Conservation (phyloP, 2,113 vertebrate species). For the Carettochelys insculpta region DNA sequence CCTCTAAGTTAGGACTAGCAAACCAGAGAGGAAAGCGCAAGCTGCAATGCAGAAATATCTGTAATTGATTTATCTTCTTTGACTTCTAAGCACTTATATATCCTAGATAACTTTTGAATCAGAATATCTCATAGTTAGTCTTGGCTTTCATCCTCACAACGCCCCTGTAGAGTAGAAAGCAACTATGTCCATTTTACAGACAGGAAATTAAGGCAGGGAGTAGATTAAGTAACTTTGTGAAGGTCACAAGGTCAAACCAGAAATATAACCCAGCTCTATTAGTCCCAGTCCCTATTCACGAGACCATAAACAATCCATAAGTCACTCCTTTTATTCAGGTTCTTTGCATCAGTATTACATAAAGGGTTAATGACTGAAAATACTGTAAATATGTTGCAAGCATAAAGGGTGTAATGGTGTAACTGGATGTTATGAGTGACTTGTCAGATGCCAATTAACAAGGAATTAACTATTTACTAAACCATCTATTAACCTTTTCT, state of each 20-base stretch:
- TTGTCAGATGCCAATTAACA: too few relatives aligned
- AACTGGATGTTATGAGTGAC: too few relatives aligned
- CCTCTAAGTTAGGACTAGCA: not conserved
- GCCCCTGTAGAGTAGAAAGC: not conserved
- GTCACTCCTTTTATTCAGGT: too few relatives aligned
- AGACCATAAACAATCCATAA: too few relatives aligned
- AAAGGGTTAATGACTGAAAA: not conserved
- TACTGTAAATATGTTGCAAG: not conserved
- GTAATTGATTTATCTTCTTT: conserved; percentile 1
- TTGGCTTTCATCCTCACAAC: not conserved
- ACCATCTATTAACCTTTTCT: not conserved
- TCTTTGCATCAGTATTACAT: not conserved
- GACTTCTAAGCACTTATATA: not conserved
- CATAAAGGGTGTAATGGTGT: not conserved
- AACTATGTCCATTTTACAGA: too few relatives aligned
- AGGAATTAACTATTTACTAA: not conserved
- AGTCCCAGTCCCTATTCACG: not conserved
- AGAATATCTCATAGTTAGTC: not conserved
- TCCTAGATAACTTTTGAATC: not conserved
- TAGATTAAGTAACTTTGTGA: not conserved
- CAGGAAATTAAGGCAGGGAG: not conserved
- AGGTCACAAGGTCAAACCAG: not conserved
- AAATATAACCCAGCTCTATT: not conserved
- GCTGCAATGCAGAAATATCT: not conserved
- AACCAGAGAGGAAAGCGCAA: not conserved